A percentile compares a stretch with the other conserved stretches of the same genome.
Evolutionary conservation across 2,113 vertebrate species (phyloP).

Genomic region (Solenodon paradoxus): DNA sequence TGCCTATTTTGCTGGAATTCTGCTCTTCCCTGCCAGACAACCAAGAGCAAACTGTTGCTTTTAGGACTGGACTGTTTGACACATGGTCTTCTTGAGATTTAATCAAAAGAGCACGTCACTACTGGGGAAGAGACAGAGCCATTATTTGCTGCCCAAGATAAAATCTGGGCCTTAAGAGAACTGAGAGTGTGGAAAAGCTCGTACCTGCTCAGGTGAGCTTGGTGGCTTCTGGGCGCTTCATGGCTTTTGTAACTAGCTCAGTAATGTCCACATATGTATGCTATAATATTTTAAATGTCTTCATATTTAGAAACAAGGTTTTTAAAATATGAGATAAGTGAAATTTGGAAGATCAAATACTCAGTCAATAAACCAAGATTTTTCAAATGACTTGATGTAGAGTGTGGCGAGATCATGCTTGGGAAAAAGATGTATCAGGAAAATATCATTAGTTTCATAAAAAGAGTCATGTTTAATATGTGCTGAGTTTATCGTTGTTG

Average conservation of each 20-base stretch:
- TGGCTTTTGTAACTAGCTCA: not conserved
- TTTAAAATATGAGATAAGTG: not conserved
- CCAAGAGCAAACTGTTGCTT: not conserved
- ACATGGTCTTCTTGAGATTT: not conserved
- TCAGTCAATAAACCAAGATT: not conserved
- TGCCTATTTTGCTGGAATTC: not conserved
- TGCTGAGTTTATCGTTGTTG: not conserved
- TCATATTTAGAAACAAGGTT: too few species aligned
- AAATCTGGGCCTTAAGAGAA: conserved; percentile 11
- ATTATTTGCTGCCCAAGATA: not conserved
- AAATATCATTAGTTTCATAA: conserved; percentile 19
- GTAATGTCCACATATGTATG: not conserved
- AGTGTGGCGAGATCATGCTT: not conserved
- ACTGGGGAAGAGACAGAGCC: not conserved
- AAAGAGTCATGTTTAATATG: not conserved
- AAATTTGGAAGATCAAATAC: not conserved
- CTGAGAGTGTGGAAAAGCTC: not conserved
- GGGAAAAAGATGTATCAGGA: not conserved
- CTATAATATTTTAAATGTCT: too few species aligned
- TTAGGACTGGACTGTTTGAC: not conserved
- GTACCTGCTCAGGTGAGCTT: not conserved
- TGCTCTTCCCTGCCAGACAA: conserved; percentile 7
- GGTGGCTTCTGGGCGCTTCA: not conserved
- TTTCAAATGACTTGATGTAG: not conserved
- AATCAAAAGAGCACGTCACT: not conserved